Evolutionary conservation across 2,797 vertebrate genomes (phyloP).

Genomic region (Tenualosa thibaudeaui): DNA sequence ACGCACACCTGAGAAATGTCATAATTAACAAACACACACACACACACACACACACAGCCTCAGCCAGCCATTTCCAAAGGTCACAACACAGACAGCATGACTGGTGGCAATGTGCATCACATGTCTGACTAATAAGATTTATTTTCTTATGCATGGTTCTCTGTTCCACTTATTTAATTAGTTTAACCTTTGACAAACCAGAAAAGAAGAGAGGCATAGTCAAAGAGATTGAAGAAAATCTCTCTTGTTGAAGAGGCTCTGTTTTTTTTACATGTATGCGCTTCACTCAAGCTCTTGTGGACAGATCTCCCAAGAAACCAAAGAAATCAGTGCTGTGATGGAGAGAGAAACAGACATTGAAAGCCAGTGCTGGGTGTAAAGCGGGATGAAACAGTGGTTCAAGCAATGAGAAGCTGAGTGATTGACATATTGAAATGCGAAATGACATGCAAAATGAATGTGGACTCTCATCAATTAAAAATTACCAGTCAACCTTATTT

Average conservation of each 20-base stretch:
- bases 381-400: neutral
- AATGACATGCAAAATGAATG: slow-evolving; percentile 12
- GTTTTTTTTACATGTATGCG: neutral
- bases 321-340: neutral
- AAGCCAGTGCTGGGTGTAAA: neutral
- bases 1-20: neutral
- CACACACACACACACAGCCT: neutral
- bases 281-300: neutral
- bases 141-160: neutral
- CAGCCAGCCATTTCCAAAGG: slow-evolving; percentile 4
- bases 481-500: slow-evolving; percentile 18
- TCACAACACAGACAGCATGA: slow-evolving; percentile 15
- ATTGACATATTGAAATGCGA: neutral
- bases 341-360: neutral
- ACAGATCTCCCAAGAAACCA: neutral
- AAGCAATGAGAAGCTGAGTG: neutral
- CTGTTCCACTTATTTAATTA: neutral
- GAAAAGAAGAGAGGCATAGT: neutral
- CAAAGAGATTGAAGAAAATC: neutral
- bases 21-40: slow-evolving; percentile 6
- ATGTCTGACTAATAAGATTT: neutral
- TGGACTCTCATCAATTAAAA: slow-evolving; percentile 8
- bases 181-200: neutral
- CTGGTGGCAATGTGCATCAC: neutral
- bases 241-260: neutral